Conservation (phyloP, 2,888 invertebrate species). For the Alitta virens region DNA sequence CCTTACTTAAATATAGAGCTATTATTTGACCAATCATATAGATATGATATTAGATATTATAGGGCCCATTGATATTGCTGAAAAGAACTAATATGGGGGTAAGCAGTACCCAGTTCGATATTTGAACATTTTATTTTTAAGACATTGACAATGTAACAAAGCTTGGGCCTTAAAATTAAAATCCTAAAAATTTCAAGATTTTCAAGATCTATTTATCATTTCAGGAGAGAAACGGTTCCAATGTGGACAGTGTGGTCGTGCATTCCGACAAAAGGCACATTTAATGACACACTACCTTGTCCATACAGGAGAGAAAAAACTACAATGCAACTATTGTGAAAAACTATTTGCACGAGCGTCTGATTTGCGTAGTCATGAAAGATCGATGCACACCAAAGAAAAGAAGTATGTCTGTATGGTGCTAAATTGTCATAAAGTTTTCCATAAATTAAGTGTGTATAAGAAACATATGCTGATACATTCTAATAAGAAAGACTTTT, state of each 20-base stretch:
- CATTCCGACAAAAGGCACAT: constrained; percentile 49
- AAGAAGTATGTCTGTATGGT: constrained; percentile 35
- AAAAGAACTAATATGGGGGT: no score
- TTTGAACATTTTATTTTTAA: no score
- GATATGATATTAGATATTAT: no score
- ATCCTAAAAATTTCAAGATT: no score
- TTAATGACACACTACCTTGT: constrained; percentile 40
- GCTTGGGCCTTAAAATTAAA: no score
- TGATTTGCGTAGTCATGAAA: constrained; percentile 42
- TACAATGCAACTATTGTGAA: constrained; percentile 43
- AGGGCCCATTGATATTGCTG: no score
- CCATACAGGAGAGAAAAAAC: constrained; percentile 42
- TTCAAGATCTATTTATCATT: no score
- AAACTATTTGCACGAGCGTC: constrained; percentile 39
- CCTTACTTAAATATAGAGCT: no score
- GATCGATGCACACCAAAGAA: constrained; percentile 42
- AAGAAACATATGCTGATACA: constrained; percentile 46
- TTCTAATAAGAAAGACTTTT: constrained; percentile 37
- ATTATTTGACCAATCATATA: no score
- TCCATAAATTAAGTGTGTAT: constrained; percentile 42
- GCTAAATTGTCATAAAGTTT: constrained; percentile 31
- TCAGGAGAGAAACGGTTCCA: constrained; percentile 39
- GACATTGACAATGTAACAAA: no score
- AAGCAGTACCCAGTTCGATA: no score
- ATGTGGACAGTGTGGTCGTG: constrained; percentile 39